A percentile compares a stretch with the other conserved stretches of the same genome.
phyloP scores from a whole-genome alignment of 2,797 vertebrate genomes.

The Mico argentatus region DNA sequence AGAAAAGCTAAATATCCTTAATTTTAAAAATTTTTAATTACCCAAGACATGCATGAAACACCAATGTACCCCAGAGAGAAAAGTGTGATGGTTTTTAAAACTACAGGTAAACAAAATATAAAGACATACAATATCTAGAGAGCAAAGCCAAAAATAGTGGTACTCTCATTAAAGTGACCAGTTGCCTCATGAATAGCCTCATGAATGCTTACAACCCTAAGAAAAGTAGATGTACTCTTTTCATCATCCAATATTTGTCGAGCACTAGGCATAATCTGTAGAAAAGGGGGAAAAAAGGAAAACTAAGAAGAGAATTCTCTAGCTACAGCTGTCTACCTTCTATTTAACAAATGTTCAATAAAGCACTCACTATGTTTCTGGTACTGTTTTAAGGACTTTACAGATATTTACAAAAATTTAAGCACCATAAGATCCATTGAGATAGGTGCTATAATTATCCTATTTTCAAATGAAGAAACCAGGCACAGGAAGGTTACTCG shows the following conservation, averaged over 20 bases:
- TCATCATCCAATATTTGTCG: background rate
- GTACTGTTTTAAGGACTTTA: background rate
- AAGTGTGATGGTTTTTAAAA: conserved; percentile 10
- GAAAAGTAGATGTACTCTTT: conserved; percentile 8
- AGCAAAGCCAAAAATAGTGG: background rate
- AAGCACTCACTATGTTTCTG: background rate
- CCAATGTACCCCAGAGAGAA: background rate
- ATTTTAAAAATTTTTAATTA: background rate
- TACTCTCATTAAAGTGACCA: background rate
- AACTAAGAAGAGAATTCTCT: background rate
- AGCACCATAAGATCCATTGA: background rate
- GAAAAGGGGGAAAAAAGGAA: background rate
- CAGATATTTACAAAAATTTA: conserved; percentile 11
- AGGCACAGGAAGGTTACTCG: background rate
- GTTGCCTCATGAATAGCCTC: background rate
- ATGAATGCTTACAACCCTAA: background rate
- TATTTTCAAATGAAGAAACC: background rate
- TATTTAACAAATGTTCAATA: background rate
- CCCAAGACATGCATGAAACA: background rate
- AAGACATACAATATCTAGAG: background rate
- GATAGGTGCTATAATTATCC: background rate
- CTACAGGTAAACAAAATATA: background rate
- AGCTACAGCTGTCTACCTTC: background rate
- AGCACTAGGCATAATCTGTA: background rate
- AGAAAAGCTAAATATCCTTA: background rate